Conservation (phyloP, 2,797 vertebrate species). For the Bovichtus diacanthus region DNA sequence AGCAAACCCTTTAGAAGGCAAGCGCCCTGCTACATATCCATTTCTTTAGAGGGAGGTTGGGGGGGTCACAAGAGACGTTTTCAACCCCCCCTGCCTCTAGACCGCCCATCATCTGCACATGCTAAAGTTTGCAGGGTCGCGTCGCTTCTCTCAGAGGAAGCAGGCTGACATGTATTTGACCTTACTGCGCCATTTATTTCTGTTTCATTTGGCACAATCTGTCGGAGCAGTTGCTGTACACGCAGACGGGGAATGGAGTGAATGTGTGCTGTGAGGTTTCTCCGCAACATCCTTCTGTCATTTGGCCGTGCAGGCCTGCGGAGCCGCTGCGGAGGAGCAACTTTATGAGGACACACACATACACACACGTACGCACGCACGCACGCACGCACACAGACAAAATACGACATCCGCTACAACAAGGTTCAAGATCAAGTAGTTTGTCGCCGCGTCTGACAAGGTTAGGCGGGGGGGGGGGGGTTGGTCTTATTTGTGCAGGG, state of each 20-base stretch:
- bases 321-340: conserved; percentile 72
- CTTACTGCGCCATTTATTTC: conserved; percentile 72
- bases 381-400: neutral
- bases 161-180: conserved; percentile 56
- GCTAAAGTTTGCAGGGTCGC: conserved; percentile 68
- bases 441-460: conserved; percentile 3
- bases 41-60: neutral
- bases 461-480: conserved; percentile 14
- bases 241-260: conserved; percentile 23
- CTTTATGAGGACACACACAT: conserved; percentile 58
- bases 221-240: conserved; percentile 45
- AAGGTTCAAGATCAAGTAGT: conserved; percentile 34
- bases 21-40: neutral
- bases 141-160: conserved; percentile 26
- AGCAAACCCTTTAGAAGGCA: conserved; percentile 42
- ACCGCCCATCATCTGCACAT: conserved; percentile 41
- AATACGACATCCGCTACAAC: neutral
- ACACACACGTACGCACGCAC: neutral
- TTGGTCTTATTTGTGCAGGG: conserved; percentile 17
- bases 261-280: conserved; percentile 45
- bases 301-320: conserved; percentile 66
- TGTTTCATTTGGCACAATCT: conserved; percentile 65
- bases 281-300: conserved; percentile 68
- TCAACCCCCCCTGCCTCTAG: neutral
- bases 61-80: conserved; percentile 62